Evolutionary conservation across 2,113 vertebrate genomes (phyloP).

Genomic region (Pithys albifrons): DNA sequence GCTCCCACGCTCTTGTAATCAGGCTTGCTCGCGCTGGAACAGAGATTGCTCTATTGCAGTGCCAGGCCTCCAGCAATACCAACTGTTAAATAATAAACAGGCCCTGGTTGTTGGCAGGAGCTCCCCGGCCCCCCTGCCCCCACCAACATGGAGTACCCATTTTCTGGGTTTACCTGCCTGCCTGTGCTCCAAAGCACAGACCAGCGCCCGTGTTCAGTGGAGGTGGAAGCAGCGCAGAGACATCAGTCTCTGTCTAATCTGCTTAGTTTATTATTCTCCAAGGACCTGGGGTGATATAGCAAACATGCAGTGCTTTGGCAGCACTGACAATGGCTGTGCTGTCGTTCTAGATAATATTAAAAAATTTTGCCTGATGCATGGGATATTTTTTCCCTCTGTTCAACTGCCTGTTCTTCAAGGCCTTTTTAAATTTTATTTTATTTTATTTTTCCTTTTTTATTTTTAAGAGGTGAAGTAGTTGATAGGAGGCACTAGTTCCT

Average conservation of each 20-base stretch:
- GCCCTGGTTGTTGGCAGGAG: slow-evolving; percentile 77
- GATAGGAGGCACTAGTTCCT: not conserved
- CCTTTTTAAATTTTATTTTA: not conserved
- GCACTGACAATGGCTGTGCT: slow-evolving; percentile 69
- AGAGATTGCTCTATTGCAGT: slow-evolving; percentile 78
- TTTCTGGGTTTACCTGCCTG: slow-evolving; percentile 72
- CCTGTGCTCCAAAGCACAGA: slow-evolving; percentile 37
- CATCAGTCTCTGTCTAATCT: slow-evolving; percentile 75
- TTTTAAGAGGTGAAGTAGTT: not conserved
- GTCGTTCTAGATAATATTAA: slow-evolving; percentile 73
- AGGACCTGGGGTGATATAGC: slow-evolving; percentile 66
- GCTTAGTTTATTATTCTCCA: slow-evolving; percentile 73
- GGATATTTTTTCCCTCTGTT: slow-evolving; percentile 64
- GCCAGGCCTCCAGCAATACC: slow-evolving; percentile 84
- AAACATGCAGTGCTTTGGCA: slow-evolving; percentile 70
- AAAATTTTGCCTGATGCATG: slow-evolving; percentile 63
- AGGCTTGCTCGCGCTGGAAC: slow-evolving; percentile 76
- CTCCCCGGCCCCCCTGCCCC: slow-evolving; percentile 20
- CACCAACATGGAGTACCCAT: slow-evolving; percentile 48
- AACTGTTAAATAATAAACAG: slow-evolving; percentile 89
- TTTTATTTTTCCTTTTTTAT: not conserved
- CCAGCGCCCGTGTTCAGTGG: not conserved
- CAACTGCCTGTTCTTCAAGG: slow-evolving; percentile 11
- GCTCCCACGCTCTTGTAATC: slow-evolving; percentile 74
- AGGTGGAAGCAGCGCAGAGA: slow-evolving; percentile 38